Conservation (phyloP, 2,113 vertebrate genomes). For the Pseudorhombus dupliciocellatus region DNA sequence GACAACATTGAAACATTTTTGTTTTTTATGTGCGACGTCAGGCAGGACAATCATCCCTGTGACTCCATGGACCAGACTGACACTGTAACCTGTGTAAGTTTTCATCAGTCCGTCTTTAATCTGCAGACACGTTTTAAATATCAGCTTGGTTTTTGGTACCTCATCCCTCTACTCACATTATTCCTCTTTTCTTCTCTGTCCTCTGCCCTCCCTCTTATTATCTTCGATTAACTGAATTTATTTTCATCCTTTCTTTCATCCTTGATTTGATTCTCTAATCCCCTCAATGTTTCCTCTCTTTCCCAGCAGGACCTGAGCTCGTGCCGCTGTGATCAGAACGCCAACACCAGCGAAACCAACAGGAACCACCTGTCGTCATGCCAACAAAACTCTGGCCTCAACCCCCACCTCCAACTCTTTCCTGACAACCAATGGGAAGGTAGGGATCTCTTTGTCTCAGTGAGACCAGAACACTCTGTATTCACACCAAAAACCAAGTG, state of each 20-base stretch:
- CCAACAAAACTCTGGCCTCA: conserved; percentile 55
- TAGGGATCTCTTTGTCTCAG: conserved; percentile 30
- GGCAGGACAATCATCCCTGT: conserved; percentile 73
- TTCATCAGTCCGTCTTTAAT: neutral
- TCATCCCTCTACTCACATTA: too few relatives aligned
- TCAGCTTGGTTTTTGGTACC: neutral
- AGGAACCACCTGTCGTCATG: conserved; percentile 60
- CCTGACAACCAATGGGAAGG: conserved; percentile 80
- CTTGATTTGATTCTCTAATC: neutral
- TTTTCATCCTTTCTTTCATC: neutral
- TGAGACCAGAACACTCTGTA: neutral
- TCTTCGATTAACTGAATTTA: neutral
- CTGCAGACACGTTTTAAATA: neutral
- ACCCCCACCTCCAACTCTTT: conserved; percentile 71
- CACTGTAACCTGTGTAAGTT: conserved; percentile 75
- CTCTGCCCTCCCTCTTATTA: neutral
- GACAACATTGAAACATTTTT: neutral
- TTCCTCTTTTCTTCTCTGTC: neutral
- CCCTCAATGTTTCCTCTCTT: neutral
- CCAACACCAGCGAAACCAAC: conserved; percentile 76
- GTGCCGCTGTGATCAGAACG: conserved; percentile 76
- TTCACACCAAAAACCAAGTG: neutral
- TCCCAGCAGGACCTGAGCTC: conserved; percentile 55
- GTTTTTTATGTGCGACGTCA: conserved; percentile 46
- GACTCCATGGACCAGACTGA: conserved; percentile 74